Conservation (phyloP, 2,888 invertebrate genomes). For the Altica lythri region DNA sequence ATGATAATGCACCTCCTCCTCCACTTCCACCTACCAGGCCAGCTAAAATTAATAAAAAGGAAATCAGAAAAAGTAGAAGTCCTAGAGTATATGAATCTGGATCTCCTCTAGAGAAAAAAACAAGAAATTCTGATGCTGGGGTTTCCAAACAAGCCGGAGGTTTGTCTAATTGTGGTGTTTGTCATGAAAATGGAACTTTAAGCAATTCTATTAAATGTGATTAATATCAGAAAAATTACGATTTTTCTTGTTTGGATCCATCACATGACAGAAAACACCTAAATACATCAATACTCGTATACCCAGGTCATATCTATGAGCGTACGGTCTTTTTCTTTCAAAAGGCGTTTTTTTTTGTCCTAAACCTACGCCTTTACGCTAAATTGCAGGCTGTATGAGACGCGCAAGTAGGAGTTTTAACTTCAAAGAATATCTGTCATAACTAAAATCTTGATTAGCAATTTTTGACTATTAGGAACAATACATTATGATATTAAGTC, state of each 20-base stretch:
- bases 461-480: too few species aligned
- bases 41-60: slow-evolving; percentile 31
- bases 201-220: slow-evolving; percentile 83
- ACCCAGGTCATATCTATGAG: too few species aligned
- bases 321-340: too few species aligned
- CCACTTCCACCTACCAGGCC: slow-evolving; percentile 22
- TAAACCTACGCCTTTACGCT: too few species aligned
- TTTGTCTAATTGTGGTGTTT: slow-evolving; percentile 61
- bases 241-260: slow-evolving; percentile 91
- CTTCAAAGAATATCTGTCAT: too few species aligned
- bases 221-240: slow-evolving; percentile 87
- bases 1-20: slow-evolving; percentile 59
- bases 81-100: slow-evolving; percentile 30
- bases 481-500: too few species aligned
- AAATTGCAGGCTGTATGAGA: too few species aligned
- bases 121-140: slow-evolving; percentile 6
- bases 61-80: slow-evolving; percentile 37
- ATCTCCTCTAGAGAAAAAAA: background rate
- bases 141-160: slow-evolving; percentile 17
- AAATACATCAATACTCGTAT: too few species aligned
- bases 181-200: slow-evolving; percentile 64
- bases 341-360: too few species aligned
- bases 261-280: slow-evolving; percentile 91
- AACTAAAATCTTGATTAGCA: too few species aligned
- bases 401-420: too few species aligned